Conservation (phyloP, 2,113 vertebrate species). For the Oriolus oriolus region DNA sequence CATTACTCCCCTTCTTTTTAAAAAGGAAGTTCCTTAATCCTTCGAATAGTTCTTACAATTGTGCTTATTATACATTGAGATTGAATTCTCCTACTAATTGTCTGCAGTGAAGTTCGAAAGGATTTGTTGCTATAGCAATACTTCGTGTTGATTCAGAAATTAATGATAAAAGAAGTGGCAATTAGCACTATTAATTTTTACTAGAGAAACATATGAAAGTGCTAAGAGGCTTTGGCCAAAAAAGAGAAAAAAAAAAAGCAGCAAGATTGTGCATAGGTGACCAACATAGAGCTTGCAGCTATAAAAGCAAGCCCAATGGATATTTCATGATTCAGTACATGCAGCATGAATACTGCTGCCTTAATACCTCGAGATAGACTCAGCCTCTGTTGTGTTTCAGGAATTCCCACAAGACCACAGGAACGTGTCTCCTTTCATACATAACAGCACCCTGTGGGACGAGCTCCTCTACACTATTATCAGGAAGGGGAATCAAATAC, state of each 20-base stretch:
- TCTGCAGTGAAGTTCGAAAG: background rate
- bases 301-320: background rate
- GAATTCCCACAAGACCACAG: background rate
- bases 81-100: conserved; percentile 18
- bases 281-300: background rate
- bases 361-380: background rate
- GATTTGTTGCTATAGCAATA: conserved; percentile 58
- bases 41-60: background rate
- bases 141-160: background rate
- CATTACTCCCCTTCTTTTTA: background rate
- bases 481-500: background rate
- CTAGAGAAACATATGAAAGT: background rate
- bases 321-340: background rate
- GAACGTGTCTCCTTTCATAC: background rate
- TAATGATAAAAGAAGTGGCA: conserved; percentile 22
- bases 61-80: background rate
- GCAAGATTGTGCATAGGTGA: background rate
- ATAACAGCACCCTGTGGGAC: background rate
- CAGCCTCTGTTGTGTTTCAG: background rate
- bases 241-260: background rate
- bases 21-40: conserved; percentile 1
- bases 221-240: background rate
- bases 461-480: background rate
- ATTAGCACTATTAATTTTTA: conserved; percentile 41
- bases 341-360: background rate